Percentiles rank a stretch among this genome's conserved stretches.
These are phyloP conservation scores for Acestrorhynchus altus DNA, from an alignment of 2,797 vertebrate species.

Conservation along the genomic window DNA sequence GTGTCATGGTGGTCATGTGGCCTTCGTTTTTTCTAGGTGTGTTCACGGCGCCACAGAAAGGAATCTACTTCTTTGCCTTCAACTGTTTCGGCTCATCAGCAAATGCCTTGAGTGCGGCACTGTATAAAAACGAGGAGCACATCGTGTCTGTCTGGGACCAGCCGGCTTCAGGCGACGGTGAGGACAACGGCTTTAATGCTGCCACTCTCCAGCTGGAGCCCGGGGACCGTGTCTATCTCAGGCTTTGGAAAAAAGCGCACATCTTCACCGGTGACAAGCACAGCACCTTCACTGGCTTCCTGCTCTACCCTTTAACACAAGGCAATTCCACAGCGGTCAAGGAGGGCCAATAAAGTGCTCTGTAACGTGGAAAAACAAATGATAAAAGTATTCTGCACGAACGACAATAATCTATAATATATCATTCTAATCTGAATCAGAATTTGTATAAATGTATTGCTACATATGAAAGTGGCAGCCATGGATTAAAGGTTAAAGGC, in stretches of 20 bases:
- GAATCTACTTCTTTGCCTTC: background rate
- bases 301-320: background rate
- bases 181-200: background rate
- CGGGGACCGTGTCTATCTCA: background rate
- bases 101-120: background rate
- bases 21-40: background rate
- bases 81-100: background rate
- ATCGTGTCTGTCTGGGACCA: background rate
- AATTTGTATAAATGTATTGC: too few relatives aligned
- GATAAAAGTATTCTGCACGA: too few relatives aligned
- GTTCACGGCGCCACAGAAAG: background rate
- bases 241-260: background rate
- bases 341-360: too few relatives aligned
- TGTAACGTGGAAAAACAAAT: too few relatives aligned
- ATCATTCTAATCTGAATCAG: too few relatives aligned
- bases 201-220: background rate
- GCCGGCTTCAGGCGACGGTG: background rate
- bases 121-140: background rate
- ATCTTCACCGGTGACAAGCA: background rate
- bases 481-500: too few relatives aligned
- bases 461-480: too few relatives aligned
- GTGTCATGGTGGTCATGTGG: background rate
- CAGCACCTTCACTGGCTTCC: background rate
- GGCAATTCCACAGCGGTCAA: too few relatives aligned
- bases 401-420: too few relatives aligned